phyloP scores from a whole-genome alignment of 37 sponge, comb jelly and placozoan species.

The Oopsacas minuta region DNA sequence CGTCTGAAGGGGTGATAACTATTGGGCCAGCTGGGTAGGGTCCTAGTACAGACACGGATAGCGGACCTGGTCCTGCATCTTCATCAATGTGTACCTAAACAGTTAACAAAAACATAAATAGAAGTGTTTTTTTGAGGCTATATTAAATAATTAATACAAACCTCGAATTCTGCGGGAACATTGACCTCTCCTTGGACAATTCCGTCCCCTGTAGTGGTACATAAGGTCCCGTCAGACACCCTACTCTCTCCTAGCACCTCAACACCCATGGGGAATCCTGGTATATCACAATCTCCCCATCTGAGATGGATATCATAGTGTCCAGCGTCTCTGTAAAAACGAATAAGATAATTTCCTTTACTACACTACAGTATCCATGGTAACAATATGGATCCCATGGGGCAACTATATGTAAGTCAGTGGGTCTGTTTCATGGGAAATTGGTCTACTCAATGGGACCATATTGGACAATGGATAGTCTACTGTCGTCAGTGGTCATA shows the following conservation, averaged over 20 bases:
- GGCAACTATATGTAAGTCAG: no score
- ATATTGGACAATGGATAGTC: no score
- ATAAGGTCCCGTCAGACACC: conserved; percentile 37
- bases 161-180: conserved; percentile 34
- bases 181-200: conserved; percentile 39
- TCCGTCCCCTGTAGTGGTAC: conserved; percentile 52
- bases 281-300: conserved; percentile 69
- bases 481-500: no score
- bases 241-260: conserved; percentile 45
- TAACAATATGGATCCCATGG: no score
- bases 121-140: no score
- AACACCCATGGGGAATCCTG: conserved; percentile 44
- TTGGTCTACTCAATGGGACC: no score
- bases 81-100: conserved; percentile 32
- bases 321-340: conserved; percentile 40
- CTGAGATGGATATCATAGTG: conserved; percentile 57
- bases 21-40: conserved; percentile 75
- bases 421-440: no score
- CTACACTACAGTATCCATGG: no score
- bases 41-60: conserved; percentile 48
- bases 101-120: no score
- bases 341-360: not conserved
- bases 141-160: no score
- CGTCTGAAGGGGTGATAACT: conserved; percentile 42
- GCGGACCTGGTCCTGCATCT: conserved; percentile 64